These are phyloP conservation scores for Pogonus chalceus DNA, from an alignment of 1,140 invertebrate species.

Conservation along the genomic window DNA sequence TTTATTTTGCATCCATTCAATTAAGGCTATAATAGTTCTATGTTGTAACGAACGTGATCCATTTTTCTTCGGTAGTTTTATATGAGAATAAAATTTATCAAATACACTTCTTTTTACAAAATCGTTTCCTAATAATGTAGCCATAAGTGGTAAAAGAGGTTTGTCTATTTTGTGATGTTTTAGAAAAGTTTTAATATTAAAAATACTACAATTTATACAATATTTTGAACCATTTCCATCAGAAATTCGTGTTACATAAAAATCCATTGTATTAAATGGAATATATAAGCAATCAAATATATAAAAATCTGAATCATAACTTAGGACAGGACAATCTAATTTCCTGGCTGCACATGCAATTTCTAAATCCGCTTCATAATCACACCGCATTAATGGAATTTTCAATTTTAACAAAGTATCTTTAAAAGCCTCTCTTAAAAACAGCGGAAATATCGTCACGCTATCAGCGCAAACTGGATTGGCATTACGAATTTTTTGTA, in stretches of 20 bases:
- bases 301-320: conserved; percentile 87
- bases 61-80: conserved; percentile 51
- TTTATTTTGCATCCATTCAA: conserved; percentile 64
- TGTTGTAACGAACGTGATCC: conserved; percentile 46
- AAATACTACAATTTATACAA: conserved; percentile 56
- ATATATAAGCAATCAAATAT: conserved; percentile 76
- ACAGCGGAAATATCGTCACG: conserved; percentile 53
- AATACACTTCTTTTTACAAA: conserved; percentile 63
- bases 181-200: conserved; percentile 57
- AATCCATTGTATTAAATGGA: conserved; percentile 57
- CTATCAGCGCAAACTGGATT: conserved; percentile 36
- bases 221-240: conserved; percentile 21
- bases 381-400: conserved; percentile 55
- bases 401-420: conserved; percentile 52
- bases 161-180: conserved; percentile 50
- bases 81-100: conserved; percentile 52
- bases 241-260: conserved; percentile 17
- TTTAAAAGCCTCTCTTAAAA: conserved; percentile 62
- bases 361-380: conserved; percentile 81
- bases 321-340: conserved; percentile 73
- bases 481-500: conserved; percentile 41
- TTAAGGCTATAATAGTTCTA: conserved; percentile 50
- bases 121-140: conserved; percentile 79
- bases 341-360: conserved; percentile 65
- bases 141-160: conserved; percentile 61